Conservation (phyloP, 2,113 vertebrate genomes). For the Varanus komodoensis region DNA sequence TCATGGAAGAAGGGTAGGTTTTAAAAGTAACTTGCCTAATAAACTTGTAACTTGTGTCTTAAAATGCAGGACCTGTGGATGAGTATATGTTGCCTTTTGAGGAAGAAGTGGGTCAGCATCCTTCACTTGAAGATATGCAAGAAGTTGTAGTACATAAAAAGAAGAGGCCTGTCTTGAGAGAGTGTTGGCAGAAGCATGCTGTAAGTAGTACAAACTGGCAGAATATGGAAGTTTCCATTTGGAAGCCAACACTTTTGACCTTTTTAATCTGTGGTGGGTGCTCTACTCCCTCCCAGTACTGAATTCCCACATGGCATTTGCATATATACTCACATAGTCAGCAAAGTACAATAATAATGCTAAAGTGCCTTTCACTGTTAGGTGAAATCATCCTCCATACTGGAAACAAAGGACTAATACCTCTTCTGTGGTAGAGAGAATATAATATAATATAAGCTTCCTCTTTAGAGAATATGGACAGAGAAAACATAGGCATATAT, state of each 20-base stretch:
- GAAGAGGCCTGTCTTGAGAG: conserved; percentile 91
- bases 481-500: too few relatives aligned
- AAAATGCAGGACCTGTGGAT: conserved; percentile 89
- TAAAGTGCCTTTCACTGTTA: too few relatives aligned
- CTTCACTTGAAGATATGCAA: conserved; percentile 99
- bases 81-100: conserved; percentile 98
- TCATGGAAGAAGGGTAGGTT: not conserved
- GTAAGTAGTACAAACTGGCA: conserved; percentile 75
- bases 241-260: conserved; percentile 27
- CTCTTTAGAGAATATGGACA: too few relatives aligned
- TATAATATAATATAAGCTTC: too few relatives aligned
- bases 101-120: conserved; percentile 98
- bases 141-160: conserved; percentile 99
- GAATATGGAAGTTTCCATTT: not conserved
- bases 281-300: too few relatives aligned
- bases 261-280: not conserved
- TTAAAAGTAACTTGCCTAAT: conserved; percentile 8
- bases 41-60: not conserved
- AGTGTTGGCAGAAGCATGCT: conserved; percentile 97
- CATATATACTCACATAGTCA: too few relatives aligned
- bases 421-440: too few relatives aligned
- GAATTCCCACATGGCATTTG: too few relatives aligned
- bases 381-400: too few relatives aligned
- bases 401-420: too few relatives aligned
- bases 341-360: too few relatives aligned